Evolutionary conservation across 2,113 vertebrate genomes (phyloP).

Genomic region (Oreochromis niloticus): DNA sequence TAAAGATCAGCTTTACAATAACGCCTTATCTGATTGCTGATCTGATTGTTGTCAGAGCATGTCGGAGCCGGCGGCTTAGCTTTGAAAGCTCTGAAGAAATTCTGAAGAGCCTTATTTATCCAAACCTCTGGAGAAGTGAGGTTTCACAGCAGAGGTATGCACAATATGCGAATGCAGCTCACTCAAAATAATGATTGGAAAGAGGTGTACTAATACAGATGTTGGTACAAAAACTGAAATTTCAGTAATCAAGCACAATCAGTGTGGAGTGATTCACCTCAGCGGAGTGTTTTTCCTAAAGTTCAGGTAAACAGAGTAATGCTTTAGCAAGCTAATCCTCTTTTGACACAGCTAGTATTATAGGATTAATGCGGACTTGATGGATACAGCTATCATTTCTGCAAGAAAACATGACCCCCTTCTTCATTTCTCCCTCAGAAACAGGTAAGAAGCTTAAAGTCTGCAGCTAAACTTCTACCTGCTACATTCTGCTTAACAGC

Average conservation of each 20-base stretch:
- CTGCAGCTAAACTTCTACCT: slow-evolving; percentile 28
- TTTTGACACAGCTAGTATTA: slow-evolving; percentile 29
- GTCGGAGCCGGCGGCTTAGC: neutral
- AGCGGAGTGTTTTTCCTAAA: neutral
- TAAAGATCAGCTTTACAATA: slow-evolving; percentile 29
- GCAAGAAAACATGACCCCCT: slow-evolving; percentile 30
- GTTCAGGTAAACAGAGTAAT: slow-evolving; percentile 47
- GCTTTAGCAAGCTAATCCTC: slow-evolving; percentile 40
- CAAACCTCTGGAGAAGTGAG: neutral
- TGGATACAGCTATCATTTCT: slow-evolving; percentile 50
- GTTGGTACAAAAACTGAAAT: neutral
- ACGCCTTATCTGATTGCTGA: neutral
- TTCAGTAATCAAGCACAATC: neutral
- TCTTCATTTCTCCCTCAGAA: slow-evolving; percentile 8
- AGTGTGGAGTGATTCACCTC: neutral
- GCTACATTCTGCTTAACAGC: slow-evolving; percentile 42
- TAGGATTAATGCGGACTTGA: slow-evolving; percentile 53
- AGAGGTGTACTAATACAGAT: neutral
- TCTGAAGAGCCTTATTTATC: neutral
- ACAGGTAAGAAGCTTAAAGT: slow-evolving; percentile 59
- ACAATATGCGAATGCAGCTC: neutral
- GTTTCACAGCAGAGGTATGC: neutral
- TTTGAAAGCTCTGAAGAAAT: neutral
- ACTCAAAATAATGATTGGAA: neutral
- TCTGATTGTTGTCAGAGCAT: neutral